Percentiles rank a stretch among this genome's conserved stretches.
These are phyloP conservation scores for Pteropus alecto DNA, from an alignment of 2,113 vertebrate species.

Conservation along the genomic window DNA sequence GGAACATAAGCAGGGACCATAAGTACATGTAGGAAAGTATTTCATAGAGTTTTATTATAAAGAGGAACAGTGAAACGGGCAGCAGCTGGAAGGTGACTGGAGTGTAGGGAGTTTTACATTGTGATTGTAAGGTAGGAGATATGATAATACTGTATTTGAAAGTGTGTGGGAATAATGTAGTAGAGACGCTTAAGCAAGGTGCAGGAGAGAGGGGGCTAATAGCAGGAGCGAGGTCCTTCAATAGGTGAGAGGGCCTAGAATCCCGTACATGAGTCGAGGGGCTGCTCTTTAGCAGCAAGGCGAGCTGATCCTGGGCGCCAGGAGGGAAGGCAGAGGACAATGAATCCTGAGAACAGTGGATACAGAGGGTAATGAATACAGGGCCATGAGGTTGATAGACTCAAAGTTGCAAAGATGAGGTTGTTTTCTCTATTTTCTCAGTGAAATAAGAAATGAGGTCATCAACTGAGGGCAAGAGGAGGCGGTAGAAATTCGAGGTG, in stretches of 20 bases:
- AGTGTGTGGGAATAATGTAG: not conserved
- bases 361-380: not conserved
- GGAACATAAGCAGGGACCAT: not conserved
- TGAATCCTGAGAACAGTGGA: too few relatives aligned
- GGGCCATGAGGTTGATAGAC: not conserved
- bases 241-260: not conserved
- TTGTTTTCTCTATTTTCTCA: not conserved
- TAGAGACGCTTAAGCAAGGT: not conserved
- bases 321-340: not conserved
- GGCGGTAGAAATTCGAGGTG: not conserved
- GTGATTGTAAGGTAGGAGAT: not conserved
- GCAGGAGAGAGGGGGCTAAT: not conserved
- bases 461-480: not conserved
- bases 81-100: not conserved
- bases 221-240: not conserved
- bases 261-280: fast-evolving
- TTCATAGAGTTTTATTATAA: not conserved
- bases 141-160: not conserved
- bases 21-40: not conserved
- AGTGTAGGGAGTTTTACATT: not conserved
- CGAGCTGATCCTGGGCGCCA: not conserved
- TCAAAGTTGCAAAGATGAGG: not conserved
- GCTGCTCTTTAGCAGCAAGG: not conserved
- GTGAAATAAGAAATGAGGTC: not conserved
- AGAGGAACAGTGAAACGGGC: not conserved